A percentile compares a stretch with the other conserved stretches of the same genome.
phyloP scores from a whole-genome alignment of 2,797 vertebrate genomes.

The Tinamus major region DNA sequence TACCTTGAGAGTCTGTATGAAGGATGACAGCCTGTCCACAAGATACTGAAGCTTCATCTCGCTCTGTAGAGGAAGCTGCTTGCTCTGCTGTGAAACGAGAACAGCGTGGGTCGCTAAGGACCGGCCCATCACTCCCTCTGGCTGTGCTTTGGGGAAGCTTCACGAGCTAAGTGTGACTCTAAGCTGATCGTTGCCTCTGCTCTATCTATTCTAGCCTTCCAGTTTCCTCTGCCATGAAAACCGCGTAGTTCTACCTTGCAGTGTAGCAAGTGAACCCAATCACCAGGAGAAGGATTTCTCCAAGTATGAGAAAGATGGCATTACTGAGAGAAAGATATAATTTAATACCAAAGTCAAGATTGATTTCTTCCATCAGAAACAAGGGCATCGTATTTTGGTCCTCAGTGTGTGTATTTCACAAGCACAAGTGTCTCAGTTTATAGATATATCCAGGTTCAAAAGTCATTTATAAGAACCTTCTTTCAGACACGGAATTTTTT shows the following conservation, averaged over 20 bases:
- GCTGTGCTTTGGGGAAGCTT: not conserved
- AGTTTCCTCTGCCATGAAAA: not conserved
- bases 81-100: not conserved
- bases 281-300: not conserved
- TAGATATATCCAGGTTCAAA: not conserved
- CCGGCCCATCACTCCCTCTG: not conserved
- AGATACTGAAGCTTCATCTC: not conserved
- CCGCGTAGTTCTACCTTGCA: not conserved
- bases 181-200: not conserved
- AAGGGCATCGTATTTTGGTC: not conserved
- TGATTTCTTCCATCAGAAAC: not conserved
- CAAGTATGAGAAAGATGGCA: not conserved
- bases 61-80: not conserved
- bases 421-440: not conserved
- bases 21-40: not conserved
- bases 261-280: not conserved
- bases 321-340: not conserved
- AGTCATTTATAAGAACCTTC: not conserved
- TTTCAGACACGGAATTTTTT: not conserved
- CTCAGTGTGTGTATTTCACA: not conserved
- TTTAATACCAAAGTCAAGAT: not conserved
- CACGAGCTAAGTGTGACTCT: rapidly evolving
- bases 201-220: not conserved
- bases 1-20: not conserved
- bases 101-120: not conserved